Evolutionary conservation across 1,140 invertebrate species (phyloP), one percentile per base, ranked within the genome.

Genomic region (Drosophila ananassae): DNA sequence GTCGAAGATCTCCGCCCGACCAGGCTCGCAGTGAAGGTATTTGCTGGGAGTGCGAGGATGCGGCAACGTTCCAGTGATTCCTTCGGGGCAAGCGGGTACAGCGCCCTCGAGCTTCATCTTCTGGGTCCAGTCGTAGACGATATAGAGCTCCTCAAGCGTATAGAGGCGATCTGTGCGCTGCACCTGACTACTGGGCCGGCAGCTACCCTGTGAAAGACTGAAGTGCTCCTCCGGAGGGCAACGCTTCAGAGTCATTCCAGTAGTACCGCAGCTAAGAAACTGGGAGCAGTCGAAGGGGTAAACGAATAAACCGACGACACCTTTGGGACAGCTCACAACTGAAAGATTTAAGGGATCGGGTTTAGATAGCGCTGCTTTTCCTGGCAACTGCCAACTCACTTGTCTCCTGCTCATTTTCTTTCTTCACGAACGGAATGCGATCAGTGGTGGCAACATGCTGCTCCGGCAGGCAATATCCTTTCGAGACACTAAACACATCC

Each of bases 211-310:
- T 0, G 73, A 50, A 0, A 87, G 10, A 54, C 90, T 91, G 12
- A 87, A 91, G 22, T 91, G 77, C 17, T 74, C 74, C 12, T 17
- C 17, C 25, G 69, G 93, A 87, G 69, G 93, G 87, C 95, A 96
- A 13, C 92, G 91, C 82, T 94, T 93, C 9, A 94, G 89, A 41
- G 90, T 92, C 9, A 94, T 93, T 0, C 54, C 52, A n/a, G 44
- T 63, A 10, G 58, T 32, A 2, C 57, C 61, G 80, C 95, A 96
- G 62, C 94, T 95, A 4, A 96, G 64, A 76, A 94, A 96, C 73
- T 95, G 94, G 2, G 89, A 91, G 63, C 95, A 96, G 39, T 94
- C 93, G 7, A 92, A 91, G 2, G 94, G 94, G 92, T 95, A 94
- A 2, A 94, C 93, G 41, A 93, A 90, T 4, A 94, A 53, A 10